Evolutionary conservation across 2,888 invertebrate genomes (phyloP), one percentile per base, ranked within the genome.

Genomic region (Osmoderma eremita): DNA sequence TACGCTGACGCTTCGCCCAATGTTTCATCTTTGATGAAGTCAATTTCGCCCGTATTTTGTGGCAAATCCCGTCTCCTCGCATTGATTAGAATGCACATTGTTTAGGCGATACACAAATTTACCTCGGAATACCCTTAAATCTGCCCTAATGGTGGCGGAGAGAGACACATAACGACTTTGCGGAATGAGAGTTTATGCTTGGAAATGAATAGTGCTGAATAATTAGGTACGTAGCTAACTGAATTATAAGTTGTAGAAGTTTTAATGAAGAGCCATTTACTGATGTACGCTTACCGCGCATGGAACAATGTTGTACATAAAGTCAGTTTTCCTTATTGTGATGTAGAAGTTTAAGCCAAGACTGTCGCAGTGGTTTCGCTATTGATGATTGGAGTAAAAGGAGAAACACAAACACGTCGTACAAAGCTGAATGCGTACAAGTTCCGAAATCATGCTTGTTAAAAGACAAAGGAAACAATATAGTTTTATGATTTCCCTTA

Each of bases 211-310:
- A 63, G 50, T 15, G 13, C 12, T 22, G 63, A 38, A 50, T 63
- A 50, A 63, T 63, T 63, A 39, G 63, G 50, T 50, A 41, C 50
- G 63, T 39, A 63, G 30, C 51, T 63, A 63, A 63, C 63, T 63
- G 39, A 51, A 50, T 63, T 63, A 63, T 63, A 63, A 63, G 49
- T 63, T 50, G 38, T 10, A n/a, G 38, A 63, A 51, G 39, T 63
- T 63, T 38, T 63, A 63, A 63, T 63, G 63, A 63, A 63, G 51
- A 50, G 38, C 39, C 56, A 22, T 56, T 56, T 56, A 56, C 41
- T 41, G 56, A 56, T 56, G 56, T 42, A 42, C 56, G 53, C 36
- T 17, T 36, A 53, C 30, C 53, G 30, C 36, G 17, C 17, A n/a
- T 15, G 8, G 36, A 53, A 56, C 56, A 56, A 22, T 42, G 22